These are phyloP conservation scores for Cheilinus undulatus DNA, from an alignment of 2,113 vertebrate species.

Conservation along the genomic window DNA sequence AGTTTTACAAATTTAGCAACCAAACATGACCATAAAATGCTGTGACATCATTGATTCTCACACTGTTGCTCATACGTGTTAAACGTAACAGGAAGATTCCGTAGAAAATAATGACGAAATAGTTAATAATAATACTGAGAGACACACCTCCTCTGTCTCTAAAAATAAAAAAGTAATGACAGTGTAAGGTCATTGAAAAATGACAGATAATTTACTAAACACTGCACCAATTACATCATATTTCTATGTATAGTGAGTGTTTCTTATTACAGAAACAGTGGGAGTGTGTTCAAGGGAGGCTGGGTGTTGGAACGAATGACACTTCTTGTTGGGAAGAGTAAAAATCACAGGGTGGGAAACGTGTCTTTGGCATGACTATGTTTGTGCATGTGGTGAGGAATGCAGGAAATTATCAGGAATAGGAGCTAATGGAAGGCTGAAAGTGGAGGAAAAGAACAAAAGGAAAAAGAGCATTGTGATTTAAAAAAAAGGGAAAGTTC, in stretches of 20 bases:
- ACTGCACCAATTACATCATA: conserved; percentile 31
- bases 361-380: conserved; percentile 1
- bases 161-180: conserved; percentile 20
- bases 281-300: conserved; percentile 55
- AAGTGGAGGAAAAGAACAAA: conserved; percentile 57
- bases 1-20: conserved; percentile 1
- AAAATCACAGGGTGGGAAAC: conserved; percentile 28
- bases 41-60: conserved; percentile 27
- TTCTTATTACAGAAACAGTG: conserved; percentile 46
- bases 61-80: conserved; percentile 34
- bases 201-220: too few relatives aligned
- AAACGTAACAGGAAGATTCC: conserved; percentile 16
- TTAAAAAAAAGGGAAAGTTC: conserved; percentile 48
- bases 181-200: conserved; percentile 2
- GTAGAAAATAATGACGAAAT: conserved; percentile 9
- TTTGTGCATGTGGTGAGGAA: conserved; percentile 14
- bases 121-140: conserved; percentile 3
- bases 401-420: conserved; percentile 57
- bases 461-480: conserved; percentile 43
- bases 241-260: conserved; percentile 33
- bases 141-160: conserved; percentile 2
- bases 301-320: conserved; percentile 46
- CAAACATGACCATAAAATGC: conserved; percentile 23
- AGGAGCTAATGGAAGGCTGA: conserved; percentile 23
- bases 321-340: conserved; percentile 18